Base-by-base conservation (phyloP, 2,888 invertebrate genomes). In the Eledona agricola region DNA sequence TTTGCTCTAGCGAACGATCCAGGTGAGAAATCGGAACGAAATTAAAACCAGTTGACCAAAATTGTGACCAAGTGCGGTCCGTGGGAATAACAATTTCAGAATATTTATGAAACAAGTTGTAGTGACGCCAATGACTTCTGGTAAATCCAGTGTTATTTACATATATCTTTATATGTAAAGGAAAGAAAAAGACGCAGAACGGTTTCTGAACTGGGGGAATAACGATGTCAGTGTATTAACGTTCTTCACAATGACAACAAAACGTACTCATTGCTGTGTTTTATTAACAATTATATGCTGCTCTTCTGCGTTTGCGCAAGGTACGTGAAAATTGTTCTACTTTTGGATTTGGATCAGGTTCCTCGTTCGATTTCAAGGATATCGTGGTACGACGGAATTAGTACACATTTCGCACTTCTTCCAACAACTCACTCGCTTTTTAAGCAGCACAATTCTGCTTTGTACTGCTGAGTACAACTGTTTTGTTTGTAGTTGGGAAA, bases 401-500 rank as follows among this genome's bases (percentile, higher is more conserved):
- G 19, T 13, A 38, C 19, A 16, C n/a, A 19, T 28, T 17, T 16
- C 12, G 5, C n/a, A 19, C n/a, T n/a, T n/a, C n/a, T n/a, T n/a
- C n/a, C 19, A 29, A 29, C 20, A 42, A 42, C 25, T 7, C 6
- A 20, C 11, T 19, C n/a, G n/a, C n/a, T n/a, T n/a, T n/a, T n/a
- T n/a, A n/a, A n/a, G n/a, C n/a, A n/a, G n/a, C n/a, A n/a, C n/a
- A n/a, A n/a, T n/a, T n/a, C n/a, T n/a, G n/a, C n/a, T n/a, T n/a
- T n/a, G n/a, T n/a, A n/a, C n/a, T n/a, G n/a, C n/a, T n/a, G n/a
- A n/a, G n/a, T n/a, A n/a, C n/a, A n/a, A n/a, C n/a, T n/a, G n/a
- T n/a, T n/a, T n/a, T n/a, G 19, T 25, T 59, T 67, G 51, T 29
- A 71, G 69, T 71, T 58, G 71, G 67, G 4, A 55, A 67, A 23